Percentiles rank a stretch among this genome's conserved stretches.
These are phyloP conservation scores for Ryuthela nishihirai DNA, from an alignment of 2,888 invertebrate species.

Conservation along the genomic window DNA sequence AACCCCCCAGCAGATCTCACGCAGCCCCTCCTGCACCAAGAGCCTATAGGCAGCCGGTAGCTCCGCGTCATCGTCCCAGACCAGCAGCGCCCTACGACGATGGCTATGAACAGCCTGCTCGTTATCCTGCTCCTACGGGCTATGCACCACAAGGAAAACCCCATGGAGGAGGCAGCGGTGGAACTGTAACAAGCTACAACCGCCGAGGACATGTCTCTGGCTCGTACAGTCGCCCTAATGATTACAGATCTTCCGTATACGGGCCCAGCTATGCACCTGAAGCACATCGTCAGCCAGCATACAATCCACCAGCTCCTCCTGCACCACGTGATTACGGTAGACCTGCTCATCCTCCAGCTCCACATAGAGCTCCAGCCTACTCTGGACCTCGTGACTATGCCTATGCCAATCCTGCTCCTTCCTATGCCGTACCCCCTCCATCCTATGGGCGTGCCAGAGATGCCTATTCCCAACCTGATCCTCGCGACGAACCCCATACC, in stretches of 20 bases:
- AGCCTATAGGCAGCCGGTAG: too few species aligned
- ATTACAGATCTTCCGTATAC: constrained; percentile 23
- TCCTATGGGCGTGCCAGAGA: neutral
- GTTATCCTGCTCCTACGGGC: neutral
- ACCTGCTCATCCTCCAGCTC: too few species aligned
- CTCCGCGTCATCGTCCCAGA: too few species aligned
- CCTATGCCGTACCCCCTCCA: constrained; percentile 5
- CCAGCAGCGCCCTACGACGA: too few species aligned
- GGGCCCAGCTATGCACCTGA: constrained; percentile 20
- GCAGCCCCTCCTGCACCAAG: too few species aligned
- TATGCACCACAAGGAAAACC: constrained; percentile 9
- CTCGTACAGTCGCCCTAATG: constrained; percentile 3
- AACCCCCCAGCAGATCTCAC: too few species aligned
- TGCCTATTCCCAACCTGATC: too few species aligned
- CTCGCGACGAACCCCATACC: too few species aligned
- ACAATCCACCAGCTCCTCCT: too few species aligned
- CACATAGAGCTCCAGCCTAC: constrained; percentile 4
- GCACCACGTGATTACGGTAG: too few species aligned
- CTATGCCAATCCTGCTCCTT: neutral
- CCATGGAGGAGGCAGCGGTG: constrained; percentile 1
- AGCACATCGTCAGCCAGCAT: too few species aligned
- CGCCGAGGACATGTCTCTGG: constrained; percentile 15
- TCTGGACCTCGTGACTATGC: neutral
- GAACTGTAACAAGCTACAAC: constrained; percentile 26
- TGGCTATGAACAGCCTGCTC: neutral